Evolutionary conservation across 2,888 invertebrate genomes (phyloP).

Genomic region (Chalcis sispes): DNA sequence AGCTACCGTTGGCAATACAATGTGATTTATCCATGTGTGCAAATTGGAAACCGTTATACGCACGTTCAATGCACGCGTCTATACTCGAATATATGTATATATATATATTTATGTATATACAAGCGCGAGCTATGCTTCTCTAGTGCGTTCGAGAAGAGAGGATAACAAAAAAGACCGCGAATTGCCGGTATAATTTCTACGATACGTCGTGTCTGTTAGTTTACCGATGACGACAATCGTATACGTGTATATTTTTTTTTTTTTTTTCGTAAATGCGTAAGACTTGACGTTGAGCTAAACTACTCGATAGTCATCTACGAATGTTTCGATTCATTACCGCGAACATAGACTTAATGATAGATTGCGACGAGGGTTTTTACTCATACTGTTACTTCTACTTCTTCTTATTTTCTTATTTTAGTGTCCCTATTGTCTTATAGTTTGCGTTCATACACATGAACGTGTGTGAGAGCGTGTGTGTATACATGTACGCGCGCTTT

Average conservation of each 20-base stretch:
- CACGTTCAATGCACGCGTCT: no score
- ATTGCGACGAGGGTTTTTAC: conserved; percentile 31
- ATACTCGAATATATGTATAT: no score
- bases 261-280: no score
- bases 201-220: no score
- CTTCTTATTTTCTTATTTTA: conserved; percentile 21
- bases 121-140: no score
- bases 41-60: neutral
- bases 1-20: no score
- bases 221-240: no score
- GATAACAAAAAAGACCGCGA: neutral
- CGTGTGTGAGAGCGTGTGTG: neutral
- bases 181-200: conserved; percentile 4
- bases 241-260: no score
- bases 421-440: conserved; percentile 41
- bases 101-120: no score
- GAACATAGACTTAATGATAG: conserved; percentile 23
- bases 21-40: neutral
- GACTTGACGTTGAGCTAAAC: conserved; percentile 4
- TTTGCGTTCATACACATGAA: no score
- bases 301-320: conserved; percentile 23
- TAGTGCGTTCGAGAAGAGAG: neutral
- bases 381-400: neutral
- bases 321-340: conserved; percentile 38
- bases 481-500: neutral